phyloP scores from a whole-genome alignment of 2,113 vertebrate species.

The Bostrychus sinensis region DNA sequence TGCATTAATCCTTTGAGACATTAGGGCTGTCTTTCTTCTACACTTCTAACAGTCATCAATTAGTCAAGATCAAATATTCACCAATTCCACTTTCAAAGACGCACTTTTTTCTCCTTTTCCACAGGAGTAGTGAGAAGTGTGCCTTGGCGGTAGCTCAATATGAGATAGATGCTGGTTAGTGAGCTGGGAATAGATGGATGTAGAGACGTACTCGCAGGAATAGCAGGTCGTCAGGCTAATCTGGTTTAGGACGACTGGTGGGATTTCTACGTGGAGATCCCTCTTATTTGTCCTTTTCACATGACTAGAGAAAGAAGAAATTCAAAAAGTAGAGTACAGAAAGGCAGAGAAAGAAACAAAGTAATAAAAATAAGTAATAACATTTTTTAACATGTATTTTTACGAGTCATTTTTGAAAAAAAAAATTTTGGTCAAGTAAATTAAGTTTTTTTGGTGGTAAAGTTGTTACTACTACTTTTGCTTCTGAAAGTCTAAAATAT shows the following conservation, averaged over 20 bases:
- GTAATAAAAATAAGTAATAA: no score
- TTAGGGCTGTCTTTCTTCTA: neutral
- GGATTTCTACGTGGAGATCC: neutral
- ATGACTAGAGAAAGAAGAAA: neutral
- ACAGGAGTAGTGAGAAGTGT: neutral
- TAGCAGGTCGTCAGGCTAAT: constrained; percentile 11
- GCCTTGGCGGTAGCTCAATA: neutral
- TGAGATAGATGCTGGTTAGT: constrained; percentile 1
- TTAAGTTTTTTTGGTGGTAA: no score
- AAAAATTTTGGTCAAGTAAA: no score
- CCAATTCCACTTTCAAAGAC: neutral
- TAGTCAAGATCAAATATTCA: constrained; percentile 5
- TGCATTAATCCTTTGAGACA: neutral
- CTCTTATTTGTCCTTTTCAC: constrained; percentile 8
- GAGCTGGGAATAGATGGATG: constrained; percentile 2
- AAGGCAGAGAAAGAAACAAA: neutral
- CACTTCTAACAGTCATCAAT: neutral
- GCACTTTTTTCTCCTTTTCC: neutral
- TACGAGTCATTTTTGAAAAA: no score
- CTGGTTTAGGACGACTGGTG: neutral
- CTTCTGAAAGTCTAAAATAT: no score
- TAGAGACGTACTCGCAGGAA: neutral
- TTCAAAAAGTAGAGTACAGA: neutral
- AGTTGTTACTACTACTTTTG: no score
- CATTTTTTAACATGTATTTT: no score